Evolutionary conservation across 2,113 vertebrate genomes (phyloP), one percentile per base, ranked within the genome.

Genomic region (Lepidothrix coronata): DNA sequence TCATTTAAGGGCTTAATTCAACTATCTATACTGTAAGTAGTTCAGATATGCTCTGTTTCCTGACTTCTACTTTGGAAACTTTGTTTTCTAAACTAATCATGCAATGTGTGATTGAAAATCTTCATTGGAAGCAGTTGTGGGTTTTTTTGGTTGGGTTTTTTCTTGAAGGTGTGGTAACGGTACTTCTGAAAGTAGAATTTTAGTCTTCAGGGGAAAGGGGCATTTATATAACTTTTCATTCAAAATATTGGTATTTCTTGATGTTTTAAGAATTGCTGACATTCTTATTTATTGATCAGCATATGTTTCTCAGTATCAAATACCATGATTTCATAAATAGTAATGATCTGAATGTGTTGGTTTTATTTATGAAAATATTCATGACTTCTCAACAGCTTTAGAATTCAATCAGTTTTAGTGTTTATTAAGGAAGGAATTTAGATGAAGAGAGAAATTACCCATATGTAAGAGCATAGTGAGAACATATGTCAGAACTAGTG

Each of bases 401-500:
- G 20, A 88, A 84, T 93, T 91, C 75, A 83, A 39, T 88, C 71
- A 80, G 43, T 80, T 94, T 90, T 86, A 65, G 46, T 48, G 8
- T 95, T 67, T 91, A 74, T 85, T 93, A 82, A 58, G 62, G 62
- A 83, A 84, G 35, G 68, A 85, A 90, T 92, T 94, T 88, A 88
- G 68, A 96, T 91, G 81, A 85, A 92, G 94, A 84, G 76, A 87
- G 91, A 79, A 94, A 92, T 93, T 89, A 72, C 52, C 91, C 93
- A 93, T 96, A 93, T 95, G 94, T 83, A 95, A 91, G 59, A 86
- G 75, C 94, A 92, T 77, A 86, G 94, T 90, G 95, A 90, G 88
- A 93, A 95, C 95, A 96, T 97, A 97, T 96, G 90, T 86, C 82
- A 91, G 72, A 96, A 88, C 75, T 95, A 71, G 88, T 88, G 81